phyloP scores from a whole-genome alignment of 2,113 vertebrate species.

The Narcine bancroftii region DNA sequence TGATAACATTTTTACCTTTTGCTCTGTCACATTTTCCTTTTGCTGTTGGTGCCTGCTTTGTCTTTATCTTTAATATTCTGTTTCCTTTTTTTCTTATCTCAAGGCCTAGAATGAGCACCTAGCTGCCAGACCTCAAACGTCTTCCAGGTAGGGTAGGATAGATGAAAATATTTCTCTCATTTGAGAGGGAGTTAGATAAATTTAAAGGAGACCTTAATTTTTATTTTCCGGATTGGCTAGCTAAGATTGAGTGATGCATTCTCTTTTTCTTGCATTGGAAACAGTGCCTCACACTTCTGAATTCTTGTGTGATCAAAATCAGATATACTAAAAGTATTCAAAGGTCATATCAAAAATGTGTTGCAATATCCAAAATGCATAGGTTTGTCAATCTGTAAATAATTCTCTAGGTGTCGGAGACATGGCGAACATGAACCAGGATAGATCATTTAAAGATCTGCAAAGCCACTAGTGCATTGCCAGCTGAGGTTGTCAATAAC shows the following conservation, averaged over 20 bases:
- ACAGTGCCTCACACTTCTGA: not conserved
- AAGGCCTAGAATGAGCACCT: slow-evolving; percentile 31
- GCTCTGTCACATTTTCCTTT: not conserved
- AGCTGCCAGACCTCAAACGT: not conserved
- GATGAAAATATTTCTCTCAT: not conserved
- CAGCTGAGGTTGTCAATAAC: not conserved
- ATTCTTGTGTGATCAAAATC: not conserved
- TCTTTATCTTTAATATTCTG: not conserved
- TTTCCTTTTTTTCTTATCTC: not conserved
- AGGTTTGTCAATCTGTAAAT: not conserved
- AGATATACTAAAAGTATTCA: not conserved
- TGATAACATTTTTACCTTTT: not conserved
- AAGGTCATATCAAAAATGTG: not conserved
- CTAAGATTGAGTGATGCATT: not conserved
- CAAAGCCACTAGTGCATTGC: not conserved
- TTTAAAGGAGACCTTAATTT: not conserved
- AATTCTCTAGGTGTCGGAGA: not conserved
- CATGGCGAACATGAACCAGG: not conserved
- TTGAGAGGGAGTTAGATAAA: not conserved
- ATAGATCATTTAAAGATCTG: not conserved
- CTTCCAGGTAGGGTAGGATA: slow-evolving; percentile 3
- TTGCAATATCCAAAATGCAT: not conserved
- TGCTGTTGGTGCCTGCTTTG: not conserved
- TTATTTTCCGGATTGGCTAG: not conserved
- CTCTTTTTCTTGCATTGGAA: not conserved